These are phyloP conservation scores for Jaculus jaculus DNA, from an alignment of 2,113 vertebrate species.

Conservation along the genomic window DNA sequence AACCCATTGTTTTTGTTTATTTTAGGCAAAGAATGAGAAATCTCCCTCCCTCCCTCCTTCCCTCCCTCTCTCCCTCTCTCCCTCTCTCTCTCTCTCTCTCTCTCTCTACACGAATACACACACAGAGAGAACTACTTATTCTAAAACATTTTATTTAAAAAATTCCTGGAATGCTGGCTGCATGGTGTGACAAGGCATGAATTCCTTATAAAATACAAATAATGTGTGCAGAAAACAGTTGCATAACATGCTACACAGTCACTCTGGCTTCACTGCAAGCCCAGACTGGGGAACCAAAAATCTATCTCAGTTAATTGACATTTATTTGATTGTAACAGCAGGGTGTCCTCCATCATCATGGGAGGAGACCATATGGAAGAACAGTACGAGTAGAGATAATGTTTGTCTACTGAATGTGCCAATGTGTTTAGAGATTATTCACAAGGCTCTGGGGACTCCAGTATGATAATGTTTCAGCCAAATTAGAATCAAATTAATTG, in stretches of 20 bases:
- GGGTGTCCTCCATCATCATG: conserved; percentile 89
- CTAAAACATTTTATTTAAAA: conserved; percentile 61
- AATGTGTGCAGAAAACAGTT: conserved; percentile 65
- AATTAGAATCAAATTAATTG: conserved; percentile 96
- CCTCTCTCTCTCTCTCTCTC: not conserved
- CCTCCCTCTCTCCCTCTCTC: conserved; percentile 30
- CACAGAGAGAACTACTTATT: conserved; percentile 36
- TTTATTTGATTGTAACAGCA: conserved; percentile 95
- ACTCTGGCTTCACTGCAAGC: conserved; percentile 80
- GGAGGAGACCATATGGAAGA: conserved; percentile 92
- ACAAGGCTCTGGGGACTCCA: conserved; percentile 88
- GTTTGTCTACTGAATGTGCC: conserved; percentile 90
- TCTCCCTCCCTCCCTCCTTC: not conserved
- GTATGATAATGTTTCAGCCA: conserved; percentile 90
- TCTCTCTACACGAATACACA: too few relatives aligned
- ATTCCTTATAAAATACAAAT: conserved; percentile 75
- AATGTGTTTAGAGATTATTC: conserved; percentile 91
- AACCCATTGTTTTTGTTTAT: not conserved
- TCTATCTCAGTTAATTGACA: conserved; percentile 94
- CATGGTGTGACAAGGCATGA: conserved; percentile 42
- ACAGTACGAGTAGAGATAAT: conserved; percentile 89
- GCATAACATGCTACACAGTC: conserved; percentile 79
- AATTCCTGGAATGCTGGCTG: conserved; percentile 39
- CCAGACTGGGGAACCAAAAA: conserved; percentile 83
- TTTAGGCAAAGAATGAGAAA: not conserved